Evolutionary conservation across 1,140 invertebrate genomes (phyloP).

Genomic region (Cyclina sinensis): DNA sequence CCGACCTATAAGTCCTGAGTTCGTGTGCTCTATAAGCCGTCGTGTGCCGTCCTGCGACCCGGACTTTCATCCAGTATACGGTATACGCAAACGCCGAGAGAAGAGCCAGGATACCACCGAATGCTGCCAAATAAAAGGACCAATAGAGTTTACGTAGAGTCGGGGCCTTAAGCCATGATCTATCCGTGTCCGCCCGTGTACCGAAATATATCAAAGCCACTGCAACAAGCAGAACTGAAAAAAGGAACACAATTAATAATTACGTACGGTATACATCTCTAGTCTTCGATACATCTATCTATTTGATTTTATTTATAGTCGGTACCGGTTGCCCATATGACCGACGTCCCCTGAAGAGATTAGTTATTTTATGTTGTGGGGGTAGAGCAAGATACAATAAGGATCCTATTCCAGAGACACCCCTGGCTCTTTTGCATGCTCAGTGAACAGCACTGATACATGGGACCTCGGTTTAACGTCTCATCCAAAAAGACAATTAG

Average conservation of each 20-base stretch:
- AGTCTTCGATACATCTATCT: too few relatives aligned
- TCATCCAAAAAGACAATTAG: too few relatives aligned
- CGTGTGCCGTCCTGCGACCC: not conserved
- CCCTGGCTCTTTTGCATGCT: too few relatives aligned
- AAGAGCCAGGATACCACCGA: constrained; percentile 42
- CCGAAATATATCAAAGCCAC: constrained; percentile 51
- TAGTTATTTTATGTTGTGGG: too few relatives aligned
- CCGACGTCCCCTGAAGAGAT: too few relatives aligned
- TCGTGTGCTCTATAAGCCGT: constrained; percentile 57
- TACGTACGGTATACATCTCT: too few relatives aligned
- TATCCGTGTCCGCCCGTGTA: constrained; percentile 39
- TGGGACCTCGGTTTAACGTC: too few relatives aligned
- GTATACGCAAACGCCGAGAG: constrained; percentile 29
- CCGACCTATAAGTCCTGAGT: constrained; percentile 20
- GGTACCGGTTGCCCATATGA: too few relatives aligned
- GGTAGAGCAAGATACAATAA: too few relatives aligned
- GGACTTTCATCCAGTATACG: constrained; percentile 50
- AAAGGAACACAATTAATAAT: constrained; percentile 7
- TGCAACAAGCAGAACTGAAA: constrained; percentile 35
- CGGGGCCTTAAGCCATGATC: constrained; percentile 57
- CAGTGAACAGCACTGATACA: too few relatives aligned
- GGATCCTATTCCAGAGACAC: too few relatives aligned
- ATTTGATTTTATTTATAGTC: too few relatives aligned
- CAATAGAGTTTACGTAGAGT: constrained; percentile 35
- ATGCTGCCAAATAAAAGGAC: constrained; percentile 55